Conservation (phyloP, 1,140 invertebrate species). For the Grapholita molesta region DNA sequence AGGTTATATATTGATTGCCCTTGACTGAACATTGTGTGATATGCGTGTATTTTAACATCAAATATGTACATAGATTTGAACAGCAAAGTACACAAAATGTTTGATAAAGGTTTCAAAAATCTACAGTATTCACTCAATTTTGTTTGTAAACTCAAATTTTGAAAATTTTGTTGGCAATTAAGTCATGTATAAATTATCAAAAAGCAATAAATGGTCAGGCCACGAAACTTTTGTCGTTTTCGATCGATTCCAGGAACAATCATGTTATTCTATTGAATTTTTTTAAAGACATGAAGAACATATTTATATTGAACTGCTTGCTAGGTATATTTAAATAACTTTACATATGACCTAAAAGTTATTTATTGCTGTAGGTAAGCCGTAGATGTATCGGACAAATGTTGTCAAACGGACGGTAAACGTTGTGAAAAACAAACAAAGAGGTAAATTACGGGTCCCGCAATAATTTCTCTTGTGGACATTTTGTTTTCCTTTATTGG, state of each 20-base stretch:
- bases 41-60: too few species aligned
- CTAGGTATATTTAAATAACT: too few species aligned
- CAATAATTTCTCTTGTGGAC: slow-evolving; percentile 48
- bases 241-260: neutral
- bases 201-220: neutral
- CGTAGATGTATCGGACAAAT: neutral
- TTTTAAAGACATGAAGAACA: neutral
- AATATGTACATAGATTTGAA: too few species aligned
- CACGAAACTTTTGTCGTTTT: slow-evolving; percentile 2
- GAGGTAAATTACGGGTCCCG: slow-evolving; percentile 40
- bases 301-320: neutral
- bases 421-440: slow-evolving; percentile 24
- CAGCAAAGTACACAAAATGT: too few species aligned
- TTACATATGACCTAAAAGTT: neutral
- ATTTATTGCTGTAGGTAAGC: too few species aligned
- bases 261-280: neutral
- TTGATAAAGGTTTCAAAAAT: neutral
- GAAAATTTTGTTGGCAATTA: neutral
- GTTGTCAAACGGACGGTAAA: neutral
- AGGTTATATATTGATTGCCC: too few species aligned
- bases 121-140: neutral
- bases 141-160: neutral
- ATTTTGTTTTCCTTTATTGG: slow-evolving; percentile 60
- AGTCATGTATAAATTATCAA: slow-evolving; percentile 6
- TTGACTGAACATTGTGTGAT: too few species aligned